Percentiles rank a stretch among this genome's conserved stretches.
Evolutionary conservation across 2,113 vertebrate genomes (phyloP).

Genomic region (Alosa alosa): DNA sequence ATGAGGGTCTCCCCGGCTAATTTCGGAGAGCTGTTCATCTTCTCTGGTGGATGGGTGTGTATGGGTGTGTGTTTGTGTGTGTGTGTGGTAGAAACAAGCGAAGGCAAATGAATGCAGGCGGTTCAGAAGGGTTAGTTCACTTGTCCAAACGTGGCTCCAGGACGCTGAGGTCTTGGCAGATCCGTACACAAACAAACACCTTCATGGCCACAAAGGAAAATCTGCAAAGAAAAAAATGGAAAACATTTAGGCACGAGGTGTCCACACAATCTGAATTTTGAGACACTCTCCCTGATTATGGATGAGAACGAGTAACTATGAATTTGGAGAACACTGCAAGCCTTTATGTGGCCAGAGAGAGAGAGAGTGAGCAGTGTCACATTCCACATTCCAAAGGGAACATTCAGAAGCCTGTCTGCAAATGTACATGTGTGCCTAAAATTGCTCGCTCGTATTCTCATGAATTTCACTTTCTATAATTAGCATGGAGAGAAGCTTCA

Average conservation of each 20-base stretch:
- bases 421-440: neutral
- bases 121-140: constrained; percentile 34
- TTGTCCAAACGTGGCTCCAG: constrained; percentile 29
- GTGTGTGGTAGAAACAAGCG: neutral
- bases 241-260: neutral
- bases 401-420: neutral
- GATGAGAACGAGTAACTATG: neutral
- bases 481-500: neutral
- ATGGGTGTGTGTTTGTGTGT: neutral
- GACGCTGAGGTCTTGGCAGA: constrained; percentile 29
- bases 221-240: constrained; percentile 7
- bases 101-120: constrained; percentile 2
- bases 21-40: constrained; percentile 92
- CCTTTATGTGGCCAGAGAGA: constrained; percentile 5
- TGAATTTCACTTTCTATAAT: neutral
- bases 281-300: neutral
- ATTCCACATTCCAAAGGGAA: neutral
- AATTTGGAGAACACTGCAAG: constrained; percentile 2
- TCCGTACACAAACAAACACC: neutral
- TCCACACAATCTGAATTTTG: neutral
- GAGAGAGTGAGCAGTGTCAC: neutral
- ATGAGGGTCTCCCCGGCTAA: constrained; percentile 93
- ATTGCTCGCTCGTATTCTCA: neutral
- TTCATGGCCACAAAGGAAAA: constrained; percentile 8
- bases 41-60: neutral